Base-by-base conservation (phyloP, 2,113 vertebrate species). In the Myodes glareolus region DNA sequence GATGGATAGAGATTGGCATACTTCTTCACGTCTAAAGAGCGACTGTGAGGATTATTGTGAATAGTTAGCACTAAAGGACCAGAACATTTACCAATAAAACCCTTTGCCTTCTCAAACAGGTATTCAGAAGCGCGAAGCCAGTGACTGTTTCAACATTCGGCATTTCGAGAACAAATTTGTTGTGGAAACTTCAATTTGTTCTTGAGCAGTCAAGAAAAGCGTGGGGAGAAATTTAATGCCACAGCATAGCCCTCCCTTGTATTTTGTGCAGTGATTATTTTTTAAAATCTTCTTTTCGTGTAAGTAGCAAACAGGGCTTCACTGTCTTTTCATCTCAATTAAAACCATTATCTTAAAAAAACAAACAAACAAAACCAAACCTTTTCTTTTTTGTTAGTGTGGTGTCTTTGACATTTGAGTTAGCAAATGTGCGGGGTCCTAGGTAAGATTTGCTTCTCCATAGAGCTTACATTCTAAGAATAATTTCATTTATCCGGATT, bases 111-210 rank as follows among this genome's bases (percentile, higher is more conserved):
- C 29, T 76, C 78, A 39, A 75, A 96, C 99, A 99, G 99, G 99
- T 80, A 99, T 99, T 98, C 99, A 99, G 98, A 99, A 99, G 98
- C 99, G 99, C 0, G 99, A 99, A 97, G 99, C 98, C 7, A 72
- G 97, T 19, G 97, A 99, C 87, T 99, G 99, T 98, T 97, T 92
- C 97, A 99, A 99, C 97, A 99, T 99, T 91, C 99, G 98, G 95
- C 99, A 99, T 98, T 99, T 99, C 96, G 99, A 98, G 98, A 99
- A 98, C 98, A 98, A 88, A 95, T 99, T 99, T 98, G 99, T 99
- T 45, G 98, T 99, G 98, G 99, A 99, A 97, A 99, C 99, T 0
- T 85, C 98, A 96, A 99, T 99, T 99, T 99, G 99, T 94, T 94
- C 96, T 95, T 98, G 99, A 99, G 98, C 97, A 97, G 84, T 99